Base-by-base conservation (phyloP, 2,797 vertebrate genomes). In the Siniperca scherzeri region DNA sequence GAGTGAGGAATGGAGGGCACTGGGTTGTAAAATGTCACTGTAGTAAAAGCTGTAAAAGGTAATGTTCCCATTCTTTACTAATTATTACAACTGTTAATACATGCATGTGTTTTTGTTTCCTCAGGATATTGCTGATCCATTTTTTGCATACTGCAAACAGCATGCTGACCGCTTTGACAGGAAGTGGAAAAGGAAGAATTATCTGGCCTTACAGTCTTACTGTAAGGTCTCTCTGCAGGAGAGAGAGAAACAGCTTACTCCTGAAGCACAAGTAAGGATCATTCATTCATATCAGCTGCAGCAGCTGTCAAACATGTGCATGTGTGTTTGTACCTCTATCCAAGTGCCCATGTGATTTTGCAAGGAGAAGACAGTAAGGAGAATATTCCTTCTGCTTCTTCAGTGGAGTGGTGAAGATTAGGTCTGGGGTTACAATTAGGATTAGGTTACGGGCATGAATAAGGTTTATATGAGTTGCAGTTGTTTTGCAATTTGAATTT, bases 121-220 rank as follows among this genome's bases (percentile, higher is more conserved):
- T 82, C 90, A 99, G 99, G 99, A 99, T 83, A 99, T 99, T 83
- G 99, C 99, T 38, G 99, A 99, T 95, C 99, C 99, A 1, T 99
- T 99, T 93, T 99, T 99, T 93, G 99, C 99, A 66, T 99, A 99
- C 94, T 99, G 99, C 95, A 99, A 99, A 89, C 99, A 99, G 87
- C 99, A 99, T 65, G 99, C 99, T 0, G 99, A 99, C 94, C 97
- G 98, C 83, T 98, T 99, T 91, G 99, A 99, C 96, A 97, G 99
- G 93, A 99, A 99, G 88, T 99, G 98, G 98, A 99, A 99, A 88
- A 95, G 99, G 90, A 99, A 99, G 94, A 99, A 99, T 93, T 99
- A 99, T 88, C 91, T 99, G 94, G 99, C 98, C 44, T 94, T 99
- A 22, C 99, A 99, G 48, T 99, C 99, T 1, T 99, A 99, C 86